Conservation (phyloP, 2,797 vertebrate genomes). For the Thunnus albacares region DNA sequence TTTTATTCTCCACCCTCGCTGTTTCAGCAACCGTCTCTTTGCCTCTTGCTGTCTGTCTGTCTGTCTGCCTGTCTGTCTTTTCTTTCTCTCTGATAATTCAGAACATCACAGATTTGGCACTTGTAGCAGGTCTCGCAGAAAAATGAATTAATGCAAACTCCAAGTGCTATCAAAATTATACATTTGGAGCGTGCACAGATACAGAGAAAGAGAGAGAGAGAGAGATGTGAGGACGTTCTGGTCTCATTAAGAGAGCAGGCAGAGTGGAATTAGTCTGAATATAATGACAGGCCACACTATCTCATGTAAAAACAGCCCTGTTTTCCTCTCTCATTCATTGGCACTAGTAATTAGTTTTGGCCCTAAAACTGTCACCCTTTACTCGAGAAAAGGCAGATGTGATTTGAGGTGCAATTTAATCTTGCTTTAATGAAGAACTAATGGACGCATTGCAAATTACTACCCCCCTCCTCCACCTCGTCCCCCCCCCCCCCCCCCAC, state of each 20-base stretch:
- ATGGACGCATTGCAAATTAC: conserved; percentile 99
- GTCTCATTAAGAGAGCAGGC: conserved; percentile 99
- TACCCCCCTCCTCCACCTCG: background rate
- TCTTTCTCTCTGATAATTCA: conserved; percentile 87
- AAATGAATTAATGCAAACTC: conserved; percentile 99
- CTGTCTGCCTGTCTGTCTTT: conserved; percentile 43
- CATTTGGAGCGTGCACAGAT: conserved; percentile 92
- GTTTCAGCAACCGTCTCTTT: background rate
- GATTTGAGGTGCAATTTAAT: conserved; percentile 99
- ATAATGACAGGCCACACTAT: conserved; percentile 99
- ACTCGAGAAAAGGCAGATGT: conserved; percentile 99
- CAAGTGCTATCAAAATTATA: conserved; percentile 98
- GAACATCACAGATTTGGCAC: conserved; percentile 93
- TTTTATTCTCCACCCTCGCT: conserved; percentile 42
- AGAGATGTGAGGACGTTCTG: conserved; percentile 94
- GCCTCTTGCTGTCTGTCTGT: background rate
- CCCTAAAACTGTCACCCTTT: conserved; percentile 99
- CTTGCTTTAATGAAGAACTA: conserved; percentile 99
- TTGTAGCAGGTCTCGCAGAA: conserved; percentile 95
- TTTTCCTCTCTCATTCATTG: conserved; percentile 99
- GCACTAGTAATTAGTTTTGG: conserved; percentile 99
- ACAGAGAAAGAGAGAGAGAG: conserved; percentile 86
- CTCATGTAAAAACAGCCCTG: conserved; percentile 99
- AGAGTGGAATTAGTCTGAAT: conserved; percentile 99
- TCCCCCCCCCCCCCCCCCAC: background rate